These are phyloP conservation scores for Atopsyche davidsoni DNA, from an alignment of 1,140 invertebrate species.

Conservation along the genomic window DNA sequence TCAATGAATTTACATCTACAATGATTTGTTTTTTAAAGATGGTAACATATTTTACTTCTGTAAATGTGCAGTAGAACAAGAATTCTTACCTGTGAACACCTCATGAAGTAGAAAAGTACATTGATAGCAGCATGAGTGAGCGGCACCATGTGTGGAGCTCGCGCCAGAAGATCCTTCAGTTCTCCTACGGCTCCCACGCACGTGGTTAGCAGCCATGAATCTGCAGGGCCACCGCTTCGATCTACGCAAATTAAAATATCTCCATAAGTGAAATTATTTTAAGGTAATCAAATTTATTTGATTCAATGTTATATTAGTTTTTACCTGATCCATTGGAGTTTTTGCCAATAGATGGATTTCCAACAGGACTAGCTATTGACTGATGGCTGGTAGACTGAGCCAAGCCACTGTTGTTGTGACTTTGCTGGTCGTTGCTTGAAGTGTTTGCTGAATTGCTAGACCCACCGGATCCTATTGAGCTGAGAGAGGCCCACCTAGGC, in stretches of 20 bases:
- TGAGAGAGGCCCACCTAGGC: slow-evolving; percentile 78
- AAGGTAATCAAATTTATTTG: neutral
- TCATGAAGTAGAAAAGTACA: slow-evolving; percentile 84
- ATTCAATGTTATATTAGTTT: neutral
- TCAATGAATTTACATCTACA: neutral
- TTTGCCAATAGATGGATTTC: slow-evolving; percentile 35
- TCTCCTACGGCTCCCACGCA: slow-evolving; percentile 78
- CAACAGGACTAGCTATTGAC: slow-evolving; percentile 23
- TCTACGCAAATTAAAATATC: slow-evolving; percentile 18
- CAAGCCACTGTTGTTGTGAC: slow-evolving; percentile 30
- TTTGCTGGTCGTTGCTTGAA: slow-evolving; percentile 37
- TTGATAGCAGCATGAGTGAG: slow-evolving; percentile 66
- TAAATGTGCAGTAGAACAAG: too few species aligned
- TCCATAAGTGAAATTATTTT: neutral
- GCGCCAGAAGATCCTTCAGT: slow-evolving; percentile 65
- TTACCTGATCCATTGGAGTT: slow-evolving; percentile 47
- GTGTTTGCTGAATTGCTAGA: slow-evolving; percentile 38
- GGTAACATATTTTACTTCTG: neutral
- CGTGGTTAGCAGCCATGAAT: slow-evolving; percentile 76
- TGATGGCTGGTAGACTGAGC: slow-evolving; percentile 27
- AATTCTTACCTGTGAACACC: slow-evolving; percentile 67
- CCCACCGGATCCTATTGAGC: slow-evolving; percentile 60
- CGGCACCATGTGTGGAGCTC: slow-evolving; percentile 49
- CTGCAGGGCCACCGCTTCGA: slow-evolving; percentile 40
- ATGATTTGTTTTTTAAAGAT: neutral